A percentile compares a stretch with the other conserved stretches of the same genome.
These are phyloP conservation scores for Rugalucina vietnamica DNA, from an alignment of 2,888 invertebrate genomes.

Conservation along the genomic window DNA sequence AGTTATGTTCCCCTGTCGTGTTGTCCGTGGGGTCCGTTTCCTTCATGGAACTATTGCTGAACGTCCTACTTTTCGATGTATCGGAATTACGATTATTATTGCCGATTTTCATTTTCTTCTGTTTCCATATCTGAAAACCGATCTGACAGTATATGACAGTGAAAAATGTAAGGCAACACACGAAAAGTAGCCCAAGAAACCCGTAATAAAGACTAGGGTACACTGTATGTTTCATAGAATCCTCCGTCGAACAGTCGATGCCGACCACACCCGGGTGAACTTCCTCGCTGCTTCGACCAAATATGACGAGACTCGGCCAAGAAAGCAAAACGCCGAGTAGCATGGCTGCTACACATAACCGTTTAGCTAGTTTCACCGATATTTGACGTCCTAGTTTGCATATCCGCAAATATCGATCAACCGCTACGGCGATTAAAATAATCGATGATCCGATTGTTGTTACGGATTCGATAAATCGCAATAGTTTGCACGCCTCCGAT, in stretches of 20 bases:
- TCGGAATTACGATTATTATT: conserved; percentile 44
- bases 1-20: conserved; percentile 54
- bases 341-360: conserved; percentile 71
- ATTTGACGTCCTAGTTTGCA: conserved; percentile 77
- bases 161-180: conserved; percentile 73
- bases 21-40: conserved; percentile 49
- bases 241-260: conserved; percentile 79
- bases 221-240: conserved; percentile 72
- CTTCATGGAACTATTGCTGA: conserved; percentile 59
- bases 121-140: conserved; percentile 74
- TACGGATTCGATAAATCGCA: conserved; percentile 76
- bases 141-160: conserved; percentile 75
- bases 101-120: conserved; percentile 72
- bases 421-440: conserved; percentile 76
- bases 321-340: conserved; percentile 72
- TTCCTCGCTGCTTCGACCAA: conserved; percentile 71
- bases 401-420: conserved; percentile 77
- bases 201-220: conserved; percentile 78
- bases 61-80: conserved; percentile 49
- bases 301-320: conserved; percentile 76
- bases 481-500: conserved; percentile 76
- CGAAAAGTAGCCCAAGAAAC: conserved; percentile 75
- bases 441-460: conserved; percentile 78
- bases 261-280: conserved; percentile 65
- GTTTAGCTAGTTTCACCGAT: conserved; percentile 70